phyloP scores from a whole-genome alignment of 2,888 invertebrate genomes.

The Heliconius cydno region DNA sequence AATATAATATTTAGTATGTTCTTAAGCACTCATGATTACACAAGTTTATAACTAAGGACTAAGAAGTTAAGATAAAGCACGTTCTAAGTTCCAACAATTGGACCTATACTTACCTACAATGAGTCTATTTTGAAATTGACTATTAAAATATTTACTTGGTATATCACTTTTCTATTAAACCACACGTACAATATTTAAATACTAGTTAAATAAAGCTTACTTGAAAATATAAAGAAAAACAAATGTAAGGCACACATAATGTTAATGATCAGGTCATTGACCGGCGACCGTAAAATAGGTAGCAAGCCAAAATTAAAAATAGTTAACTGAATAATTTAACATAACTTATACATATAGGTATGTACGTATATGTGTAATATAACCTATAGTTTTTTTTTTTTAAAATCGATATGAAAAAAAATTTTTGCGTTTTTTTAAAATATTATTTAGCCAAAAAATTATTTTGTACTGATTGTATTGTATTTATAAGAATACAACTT shows the following conservation, averaged over 20 bases:
- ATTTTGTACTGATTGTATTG: too few species aligned
- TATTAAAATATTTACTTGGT: constrained; percentile 7
- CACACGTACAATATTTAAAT: not conserved
- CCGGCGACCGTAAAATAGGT: constrained; percentile 28
- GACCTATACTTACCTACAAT: not conserved
- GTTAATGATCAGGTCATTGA: constrained; percentile 26
- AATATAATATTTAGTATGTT: not conserved
- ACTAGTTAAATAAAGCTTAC: not conserved
- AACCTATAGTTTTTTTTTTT: not conserved
- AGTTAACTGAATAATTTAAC: constrained; percentile 13
- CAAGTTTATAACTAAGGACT: not conserved
- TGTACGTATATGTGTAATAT: not conserved
- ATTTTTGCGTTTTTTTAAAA: not conserved
- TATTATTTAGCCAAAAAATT: not conserved
- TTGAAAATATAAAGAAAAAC: constrained; percentile 29
- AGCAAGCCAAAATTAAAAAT: constrained; percentile 27
- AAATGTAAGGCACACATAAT: constrained; percentile 15
- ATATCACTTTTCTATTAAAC: not conserved
- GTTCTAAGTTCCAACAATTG: not conserved
- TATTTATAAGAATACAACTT: too few species aligned
- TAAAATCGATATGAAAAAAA: not conserved
- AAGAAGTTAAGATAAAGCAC: constrained; percentile 7
- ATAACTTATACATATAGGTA: not conserved
- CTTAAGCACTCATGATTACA: not conserved
- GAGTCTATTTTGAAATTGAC: not conserved